phyloP scores from a whole-genome alignment of 2,797 vertebrate species.

The Threskiornis aethiopicus region DNA sequence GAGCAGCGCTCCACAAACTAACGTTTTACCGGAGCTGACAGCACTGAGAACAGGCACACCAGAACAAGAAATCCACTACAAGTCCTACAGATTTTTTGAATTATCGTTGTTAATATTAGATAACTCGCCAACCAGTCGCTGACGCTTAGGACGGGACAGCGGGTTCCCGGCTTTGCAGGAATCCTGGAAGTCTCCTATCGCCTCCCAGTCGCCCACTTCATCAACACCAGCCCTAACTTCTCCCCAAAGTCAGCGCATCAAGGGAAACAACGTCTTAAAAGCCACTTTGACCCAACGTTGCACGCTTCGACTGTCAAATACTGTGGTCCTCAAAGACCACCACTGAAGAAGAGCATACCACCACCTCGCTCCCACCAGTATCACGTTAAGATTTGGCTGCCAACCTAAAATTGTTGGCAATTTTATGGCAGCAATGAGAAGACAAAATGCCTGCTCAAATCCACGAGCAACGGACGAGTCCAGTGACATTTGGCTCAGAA shows the following conservation, averaged over 20 bases:
- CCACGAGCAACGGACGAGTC: rapidly evolving
- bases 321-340: background rate
- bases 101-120: background rate
- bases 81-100: rapidly evolving
- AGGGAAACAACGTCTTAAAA: background rate
- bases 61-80: background rate
- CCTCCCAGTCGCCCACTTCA: no score
- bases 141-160: background rate
- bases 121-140: background rate
- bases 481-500: background rate
- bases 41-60: background rate
- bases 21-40: background rate
- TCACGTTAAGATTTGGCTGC: background rate
- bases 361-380: background rate
- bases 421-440: rapidly evolving
- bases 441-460: background rate
- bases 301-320: rapidly evolving
- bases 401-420: background rate
- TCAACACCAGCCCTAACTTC: background rate
- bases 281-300: background rate
- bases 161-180: background rate
- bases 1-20: rapidly evolving
- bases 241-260: background rate
- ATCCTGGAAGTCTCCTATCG: background rate
- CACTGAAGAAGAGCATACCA: background rate